A percentile compares a stretch with the other conserved stretches of the same genome.
These are phyloP conservation scores for Peromyscus aztecus DNA, from an alignment of 2,797 vertebrate genomes.

Conservation along the genomic window DNA sequence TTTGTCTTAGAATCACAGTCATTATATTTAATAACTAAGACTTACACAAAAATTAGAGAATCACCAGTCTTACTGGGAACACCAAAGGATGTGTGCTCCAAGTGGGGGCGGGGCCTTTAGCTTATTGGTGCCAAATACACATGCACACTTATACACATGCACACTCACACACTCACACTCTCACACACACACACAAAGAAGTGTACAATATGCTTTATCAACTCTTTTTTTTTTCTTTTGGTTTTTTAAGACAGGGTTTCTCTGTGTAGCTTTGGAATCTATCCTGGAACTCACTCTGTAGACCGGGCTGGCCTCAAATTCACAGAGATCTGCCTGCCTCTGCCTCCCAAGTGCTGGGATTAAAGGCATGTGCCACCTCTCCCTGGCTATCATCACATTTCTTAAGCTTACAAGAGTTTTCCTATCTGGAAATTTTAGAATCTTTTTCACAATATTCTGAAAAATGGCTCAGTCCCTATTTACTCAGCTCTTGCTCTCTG, in stretches of 20 bases:
- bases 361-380: background rate
- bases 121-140: background rate
- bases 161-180: background rate
- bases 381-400: background rate
- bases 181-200: background rate
- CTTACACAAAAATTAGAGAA: background rate
- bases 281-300: background rate
- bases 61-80: background rate
- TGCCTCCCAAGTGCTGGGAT: background rate
- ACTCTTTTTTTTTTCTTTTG: background rate
- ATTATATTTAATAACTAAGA: background rate
- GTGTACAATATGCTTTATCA: background rate
- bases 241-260: background rate
- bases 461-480: background rate
- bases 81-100: background rate
- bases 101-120: background rate
- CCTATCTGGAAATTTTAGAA: background rate
- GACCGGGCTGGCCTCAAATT: background rate
- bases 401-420: constrained; percentile 18
- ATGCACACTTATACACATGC: too few relatives aligned
- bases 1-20: background rate
- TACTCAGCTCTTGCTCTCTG: background rate
- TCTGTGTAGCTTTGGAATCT: background rate
- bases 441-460: background rate
- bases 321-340: background rate